These are phyloP conservation scores for Catharus fuscescens DNA, from an alignment of 2,113 vertebrate genomes.

Conservation along the genomic window DNA sequence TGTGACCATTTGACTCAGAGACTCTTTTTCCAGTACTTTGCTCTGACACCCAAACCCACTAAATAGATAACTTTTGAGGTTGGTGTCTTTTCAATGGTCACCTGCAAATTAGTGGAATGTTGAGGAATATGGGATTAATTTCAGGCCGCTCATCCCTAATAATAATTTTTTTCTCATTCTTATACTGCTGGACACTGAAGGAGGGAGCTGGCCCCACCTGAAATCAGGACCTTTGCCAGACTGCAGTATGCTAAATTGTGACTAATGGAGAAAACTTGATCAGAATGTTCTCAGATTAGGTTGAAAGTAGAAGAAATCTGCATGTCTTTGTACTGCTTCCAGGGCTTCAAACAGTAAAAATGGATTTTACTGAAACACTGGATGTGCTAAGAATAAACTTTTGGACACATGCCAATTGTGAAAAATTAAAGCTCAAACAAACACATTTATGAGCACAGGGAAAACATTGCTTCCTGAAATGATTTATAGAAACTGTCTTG, in stretches of 20 bases:
- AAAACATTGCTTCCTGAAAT: conserved; percentile 7
- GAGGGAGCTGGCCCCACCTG: neutral
- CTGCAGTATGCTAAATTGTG: neutral
- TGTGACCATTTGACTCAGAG: neutral
- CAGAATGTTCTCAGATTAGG: neutral
- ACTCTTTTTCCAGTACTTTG: neutral
- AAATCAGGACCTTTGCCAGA: neutral
- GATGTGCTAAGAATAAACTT: conserved; percentile 30
- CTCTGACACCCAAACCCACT: neutral
- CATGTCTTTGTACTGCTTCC: neutral
- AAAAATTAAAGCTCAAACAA: conserved; percentile 46
- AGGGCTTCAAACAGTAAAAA: conserved; percentile 7
- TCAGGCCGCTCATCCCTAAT: neutral
- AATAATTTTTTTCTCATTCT: neutral
- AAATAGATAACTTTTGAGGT: neutral
- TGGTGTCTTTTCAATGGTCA: neutral
- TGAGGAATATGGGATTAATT: neutral
- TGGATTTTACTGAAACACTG: conserved; percentile 25
- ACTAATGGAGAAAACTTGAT: neutral
- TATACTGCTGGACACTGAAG: neutral
- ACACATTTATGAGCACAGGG: conserved; percentile 12
- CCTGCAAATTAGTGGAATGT: neutral
- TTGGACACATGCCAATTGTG: neutral
- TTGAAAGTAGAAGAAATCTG: neutral
- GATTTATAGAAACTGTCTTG: conserved; percentile 32